Conservation (phyloP, 1,140 invertebrate genomes). For the Trissolcus basalis region DNA sequence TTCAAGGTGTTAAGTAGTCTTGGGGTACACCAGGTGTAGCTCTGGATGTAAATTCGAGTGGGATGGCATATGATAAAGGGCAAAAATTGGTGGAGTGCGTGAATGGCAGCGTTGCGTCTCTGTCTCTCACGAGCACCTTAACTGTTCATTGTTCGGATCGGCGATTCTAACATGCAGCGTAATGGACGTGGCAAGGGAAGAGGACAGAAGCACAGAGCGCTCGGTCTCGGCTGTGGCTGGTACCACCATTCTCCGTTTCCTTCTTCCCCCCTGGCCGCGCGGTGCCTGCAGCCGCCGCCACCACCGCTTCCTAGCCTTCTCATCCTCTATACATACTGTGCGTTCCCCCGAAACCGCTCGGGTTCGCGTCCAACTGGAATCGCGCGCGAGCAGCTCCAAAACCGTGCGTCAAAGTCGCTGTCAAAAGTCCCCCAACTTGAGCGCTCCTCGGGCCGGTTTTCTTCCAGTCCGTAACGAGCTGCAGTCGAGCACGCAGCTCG, state of each 20-base stretch:
- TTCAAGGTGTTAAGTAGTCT: too few relatives aligned
- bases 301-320: constrained; percentile 49
- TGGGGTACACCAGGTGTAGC: too few relatives aligned
- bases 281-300: constrained; percentile 33
- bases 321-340: constrained; percentile 37
- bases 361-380: constrained; percentile 17
- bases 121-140: too few relatives aligned
- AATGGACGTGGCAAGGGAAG: constrained; percentile 55
- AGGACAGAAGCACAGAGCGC: constrained; percentile 56
- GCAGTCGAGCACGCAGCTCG: constrained; percentile 46
- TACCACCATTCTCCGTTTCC: constrained; percentile 71
- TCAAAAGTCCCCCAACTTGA: neutral
- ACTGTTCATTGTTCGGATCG: constrained; percentile 55
- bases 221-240: constrained; percentile 70
- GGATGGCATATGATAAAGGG: too few relatives aligned
- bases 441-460: constrained; percentile 24
- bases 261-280: constrained; percentile 65
- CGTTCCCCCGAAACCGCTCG: constrained; percentile 34
- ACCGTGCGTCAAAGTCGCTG: neutral
- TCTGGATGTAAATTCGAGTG: too few relatives aligned
- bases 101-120: too few relatives aligned
- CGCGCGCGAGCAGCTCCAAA: constrained; percentile 4
- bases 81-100: too few relatives aligned
- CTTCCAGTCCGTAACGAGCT: constrained; percentile 44
- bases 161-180: constrained; percentile 48